phyloP scores from a whole-genome alignment of 1,140 invertebrate species.

The Coenobita brevimanus region DNA sequence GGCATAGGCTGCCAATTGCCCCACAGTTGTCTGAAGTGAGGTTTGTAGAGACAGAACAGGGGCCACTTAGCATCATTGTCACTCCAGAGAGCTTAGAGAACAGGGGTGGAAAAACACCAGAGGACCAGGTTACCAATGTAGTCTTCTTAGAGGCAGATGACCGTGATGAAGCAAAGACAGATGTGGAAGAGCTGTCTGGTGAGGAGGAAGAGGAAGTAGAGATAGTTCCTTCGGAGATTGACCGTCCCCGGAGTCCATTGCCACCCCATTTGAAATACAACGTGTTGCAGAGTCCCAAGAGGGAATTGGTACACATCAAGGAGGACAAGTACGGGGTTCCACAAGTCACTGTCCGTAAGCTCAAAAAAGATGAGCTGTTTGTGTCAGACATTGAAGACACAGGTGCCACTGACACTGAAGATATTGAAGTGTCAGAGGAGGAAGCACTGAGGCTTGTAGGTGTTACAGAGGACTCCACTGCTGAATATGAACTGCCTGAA shows the following conservation, averaged over 20 bases:
- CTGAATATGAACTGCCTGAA: conserved; percentile 53
- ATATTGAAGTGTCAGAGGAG: conserved; percentile 65
- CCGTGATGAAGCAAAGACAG: conserved; percentile 46
- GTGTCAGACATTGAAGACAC: conserved; percentile 49
- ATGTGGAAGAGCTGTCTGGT: conserved; percentile 61
- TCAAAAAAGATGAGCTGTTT: conserved; percentile 44
- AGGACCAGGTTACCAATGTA: conserved; percentile 57
- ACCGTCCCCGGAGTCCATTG: conserved; percentile 59
- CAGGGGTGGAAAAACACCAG: background rate
- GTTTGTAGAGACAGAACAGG: conserved; percentile 63
- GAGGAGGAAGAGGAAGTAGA: conserved; percentile 58
- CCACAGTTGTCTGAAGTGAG: conserved; percentile 59
- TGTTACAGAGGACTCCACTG: conserved; percentile 28
- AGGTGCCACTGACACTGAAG: conserved; percentile 60
- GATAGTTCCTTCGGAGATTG: conserved; percentile 29
- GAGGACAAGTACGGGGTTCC: conserved; percentile 68
- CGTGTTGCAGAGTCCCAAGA: conserved; percentile 61
- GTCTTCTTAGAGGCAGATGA: conserved; percentile 63
- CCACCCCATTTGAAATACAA: conserved; percentile 58
- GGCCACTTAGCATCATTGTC: conserved; percentile 65
- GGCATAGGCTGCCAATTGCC: conserved; percentile 25
- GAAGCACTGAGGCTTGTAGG: conserved; percentile 58
- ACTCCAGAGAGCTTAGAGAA: conserved; percentile 55
- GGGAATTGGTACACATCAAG: conserved; percentile 65
- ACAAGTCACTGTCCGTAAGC: conserved; percentile 63